These are phyloP conservation scores for Rhabdornis inornatus DNA, from an alignment of 2,113 vertebrate species.

Conservation along the genomic window DNA sequence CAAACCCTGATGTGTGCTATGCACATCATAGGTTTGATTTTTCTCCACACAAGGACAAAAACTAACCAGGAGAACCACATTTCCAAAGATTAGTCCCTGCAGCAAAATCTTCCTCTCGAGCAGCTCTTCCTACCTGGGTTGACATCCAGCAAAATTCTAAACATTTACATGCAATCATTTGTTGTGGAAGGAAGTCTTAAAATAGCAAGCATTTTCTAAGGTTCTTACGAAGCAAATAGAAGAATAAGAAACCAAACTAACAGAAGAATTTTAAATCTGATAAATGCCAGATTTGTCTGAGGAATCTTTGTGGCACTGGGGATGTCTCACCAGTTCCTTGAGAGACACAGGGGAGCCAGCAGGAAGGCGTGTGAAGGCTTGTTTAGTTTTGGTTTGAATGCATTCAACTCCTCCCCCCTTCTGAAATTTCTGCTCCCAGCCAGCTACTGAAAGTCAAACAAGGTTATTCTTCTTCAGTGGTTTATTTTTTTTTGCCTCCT, in stretches of 20 bases:
- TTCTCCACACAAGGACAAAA: not conserved
- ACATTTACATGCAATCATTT: not conserved
- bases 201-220: not conserved
- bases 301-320: not conserved
- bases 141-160: not conserved
- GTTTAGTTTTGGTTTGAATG: not conserved
- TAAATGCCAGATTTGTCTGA: not conserved
- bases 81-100: not conserved
- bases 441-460: not conserved
- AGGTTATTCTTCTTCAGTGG: not conserved
- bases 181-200: not conserved
- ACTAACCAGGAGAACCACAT: not conserved
- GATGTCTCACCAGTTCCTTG: not conserved
- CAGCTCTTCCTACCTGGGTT: not conserved
- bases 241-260: not conserved
- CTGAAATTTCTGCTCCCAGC: not conserved
- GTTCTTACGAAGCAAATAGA: not conserved
- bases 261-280: not conserved
- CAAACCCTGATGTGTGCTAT: rapidly evolving
- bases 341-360: not conserved
- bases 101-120: not conserved
- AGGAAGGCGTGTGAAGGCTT: rapidly evolving
- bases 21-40: not conserved
- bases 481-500: not conserved
- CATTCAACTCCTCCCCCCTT: not conserved